Percentiles rank a stretch among this genome's conserved stretches.
Conservation (phyloP, 2,113 vertebrate genomes). For the Passer domesticus region DNA sequence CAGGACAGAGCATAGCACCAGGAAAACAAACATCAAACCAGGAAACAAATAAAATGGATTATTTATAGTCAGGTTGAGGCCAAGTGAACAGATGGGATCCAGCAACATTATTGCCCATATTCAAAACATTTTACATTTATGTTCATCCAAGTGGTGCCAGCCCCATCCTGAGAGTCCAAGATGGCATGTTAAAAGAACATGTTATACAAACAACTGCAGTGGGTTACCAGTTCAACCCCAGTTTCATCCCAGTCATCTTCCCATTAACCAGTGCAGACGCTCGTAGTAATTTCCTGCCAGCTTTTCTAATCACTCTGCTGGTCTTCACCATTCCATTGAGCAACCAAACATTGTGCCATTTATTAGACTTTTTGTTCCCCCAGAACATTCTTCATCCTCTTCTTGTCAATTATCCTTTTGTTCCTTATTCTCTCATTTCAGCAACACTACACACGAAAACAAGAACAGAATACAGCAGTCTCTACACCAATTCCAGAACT, state of each 20-base stretch:
- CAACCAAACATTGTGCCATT: accelerated
- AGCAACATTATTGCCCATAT: not conserved
- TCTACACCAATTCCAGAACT: not conserved
- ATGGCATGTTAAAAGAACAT: not conserved
- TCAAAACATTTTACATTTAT: not conserved
- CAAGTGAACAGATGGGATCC: constrained; percentile 28
- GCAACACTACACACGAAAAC: not conserved
- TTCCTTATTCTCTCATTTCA: not conserved
- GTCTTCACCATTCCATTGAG: not conserved
- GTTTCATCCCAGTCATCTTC: not conserved
- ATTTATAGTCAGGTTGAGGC: not conserved
- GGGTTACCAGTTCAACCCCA: not conserved
- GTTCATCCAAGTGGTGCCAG: not conserved
- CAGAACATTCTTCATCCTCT: not conserved
- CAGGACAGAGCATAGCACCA: not conserved
- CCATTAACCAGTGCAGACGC: not conserved
- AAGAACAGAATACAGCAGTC: not conserved
- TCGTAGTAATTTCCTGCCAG: not conserved
- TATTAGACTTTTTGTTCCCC: not conserved
- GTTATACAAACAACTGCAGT: not conserved
- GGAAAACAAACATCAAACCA: constrained; percentile 8
- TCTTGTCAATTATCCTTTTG: not conserved
- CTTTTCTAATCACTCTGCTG: not conserved
- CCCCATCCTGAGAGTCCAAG: not conserved
- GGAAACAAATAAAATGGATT: constrained; percentile 29